These are phyloP conservation scores for Orycteropus afer DNA, from an alignment of 2,113 vertebrate species.

Conservation along the genomic window DNA sequence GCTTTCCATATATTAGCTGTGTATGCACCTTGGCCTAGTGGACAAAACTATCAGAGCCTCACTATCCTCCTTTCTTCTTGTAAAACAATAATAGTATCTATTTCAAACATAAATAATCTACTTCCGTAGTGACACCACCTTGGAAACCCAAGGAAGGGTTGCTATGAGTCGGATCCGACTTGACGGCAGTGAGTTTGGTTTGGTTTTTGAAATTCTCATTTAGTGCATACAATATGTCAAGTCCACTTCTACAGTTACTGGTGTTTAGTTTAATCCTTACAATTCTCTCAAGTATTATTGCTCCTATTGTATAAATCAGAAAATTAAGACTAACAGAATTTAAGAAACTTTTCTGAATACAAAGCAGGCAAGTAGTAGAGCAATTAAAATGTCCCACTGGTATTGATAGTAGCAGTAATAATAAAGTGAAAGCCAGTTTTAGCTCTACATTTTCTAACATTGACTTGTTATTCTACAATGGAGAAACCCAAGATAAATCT, in stretches of 20 bases:
- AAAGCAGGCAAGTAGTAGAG: neutral
- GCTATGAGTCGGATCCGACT: no score
- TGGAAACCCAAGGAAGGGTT: no score
- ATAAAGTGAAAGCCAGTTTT: conserved; percentile 8
- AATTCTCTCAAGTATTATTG: neutral
- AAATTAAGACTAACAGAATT: neutral
- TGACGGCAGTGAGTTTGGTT: no score
- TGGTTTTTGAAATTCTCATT: no score
- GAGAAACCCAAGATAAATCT: conserved; percentile 38
- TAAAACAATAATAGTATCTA: neutral
- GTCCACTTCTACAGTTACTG: neutral
- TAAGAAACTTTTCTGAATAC: conserved; percentile 9
- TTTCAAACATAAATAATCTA: conserved; percentile 18
- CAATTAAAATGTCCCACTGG: neutral
- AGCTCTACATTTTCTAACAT: conserved; percentile 10
- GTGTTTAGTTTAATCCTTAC: neutral
- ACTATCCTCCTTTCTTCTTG: neutral
- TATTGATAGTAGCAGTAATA: neutral
- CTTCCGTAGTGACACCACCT: no score
- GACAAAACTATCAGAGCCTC: neutral
- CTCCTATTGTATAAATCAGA: neutral
- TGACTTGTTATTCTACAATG: neutral
- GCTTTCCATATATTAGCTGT: neutral
- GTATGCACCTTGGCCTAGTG: neutral
- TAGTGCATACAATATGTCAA: neutral